Conservation (phyloP, 2,888 invertebrate genomes). For the Cephus pulcher region DNA sequence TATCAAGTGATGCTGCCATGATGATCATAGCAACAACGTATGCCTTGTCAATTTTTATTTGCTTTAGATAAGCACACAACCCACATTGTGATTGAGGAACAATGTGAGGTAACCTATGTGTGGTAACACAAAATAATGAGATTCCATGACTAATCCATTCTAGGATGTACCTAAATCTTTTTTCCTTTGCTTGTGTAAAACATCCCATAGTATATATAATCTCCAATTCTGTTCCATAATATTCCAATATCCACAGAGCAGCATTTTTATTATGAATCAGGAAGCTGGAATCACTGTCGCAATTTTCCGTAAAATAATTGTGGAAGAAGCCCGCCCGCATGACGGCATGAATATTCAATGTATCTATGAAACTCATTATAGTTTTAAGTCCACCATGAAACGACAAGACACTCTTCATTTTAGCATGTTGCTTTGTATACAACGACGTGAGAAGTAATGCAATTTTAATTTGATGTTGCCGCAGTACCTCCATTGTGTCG, state of each 20-base stretch:
- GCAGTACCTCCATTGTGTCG: not conserved
- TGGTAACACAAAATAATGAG: not conserved
- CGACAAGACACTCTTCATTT: not conserved
- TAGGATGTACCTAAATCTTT: not conserved
- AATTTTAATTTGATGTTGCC: not conserved
- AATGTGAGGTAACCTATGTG: not conserved
- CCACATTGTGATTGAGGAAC: not conserved
- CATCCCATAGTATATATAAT: not conserved
- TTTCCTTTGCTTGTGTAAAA: not conserved
- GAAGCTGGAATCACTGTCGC: not conserved
- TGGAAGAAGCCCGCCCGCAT: not conserved
- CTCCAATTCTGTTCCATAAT: not conserved
- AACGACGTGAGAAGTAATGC: not conserved
- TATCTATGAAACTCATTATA: not conserved
- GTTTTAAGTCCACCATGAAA: not conserved
- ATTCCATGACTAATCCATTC: constrained; percentile 1
- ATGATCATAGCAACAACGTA: not conserved
- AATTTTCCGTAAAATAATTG: constrained; percentile 1
- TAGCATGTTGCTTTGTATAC: not conserved
- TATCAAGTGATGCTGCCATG: not conserved
- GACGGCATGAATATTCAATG: not conserved
- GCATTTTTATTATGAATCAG: constrained; percentile 2
- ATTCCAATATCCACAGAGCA: not conserved
- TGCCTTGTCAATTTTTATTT: not conserved
- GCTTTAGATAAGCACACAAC: not conserved